Base-by-base conservation (phyloP, 2,113 vertebrate genomes). In the Tichodroma muraria region DNA sequence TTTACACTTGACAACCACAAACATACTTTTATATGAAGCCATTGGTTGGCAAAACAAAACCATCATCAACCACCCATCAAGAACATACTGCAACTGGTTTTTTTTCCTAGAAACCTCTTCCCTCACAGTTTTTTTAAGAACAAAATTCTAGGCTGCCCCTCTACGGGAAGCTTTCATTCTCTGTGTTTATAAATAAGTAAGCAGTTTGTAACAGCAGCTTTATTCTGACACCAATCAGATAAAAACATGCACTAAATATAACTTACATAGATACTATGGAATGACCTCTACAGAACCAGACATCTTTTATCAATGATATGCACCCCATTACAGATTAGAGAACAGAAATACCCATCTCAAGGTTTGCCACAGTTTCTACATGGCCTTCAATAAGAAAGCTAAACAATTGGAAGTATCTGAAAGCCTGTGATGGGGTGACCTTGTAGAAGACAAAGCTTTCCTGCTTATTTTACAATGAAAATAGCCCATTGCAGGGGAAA, bases 171-270 rank as follows among this genome's bases (percentile, higher is more conserved):
- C 37, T 70, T 57, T 52, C 28, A 40, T 66, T 91, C 49, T n/a
- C 65, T 22, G 21, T 14, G 6, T 42, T 89, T 95, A 94, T 93
- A 96, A 96, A 95, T 92, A 93, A 92, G 47, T 20, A 70, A 80
- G 65, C 24, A 47, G 92, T 85, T 85, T 89, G 54, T 93, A 95
- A 85, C 44, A 85, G 75, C 17, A 73, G 61, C 88, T 92, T 95
- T 85, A 89, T 52, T 90, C 85, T 89, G 72, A 91, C 59, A 91
- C 37, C 37, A 75, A 49, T 80, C 71, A 88, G 27, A 84, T 50
- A 78, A 25, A 92, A 92, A 85, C 61, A 84, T 69, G 50, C 25
- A 83, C 94, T 96, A 96, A 94, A 94, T 95, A 95, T 85, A 97
- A 96, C 78, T 80, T 73, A 25, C 1, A 6, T 27, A 57, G 80